These are phyloP conservation scores for Itoplectis maculator DNA, from an alignment of 2,888 invertebrate species.

Conservation along the genomic window DNA sequence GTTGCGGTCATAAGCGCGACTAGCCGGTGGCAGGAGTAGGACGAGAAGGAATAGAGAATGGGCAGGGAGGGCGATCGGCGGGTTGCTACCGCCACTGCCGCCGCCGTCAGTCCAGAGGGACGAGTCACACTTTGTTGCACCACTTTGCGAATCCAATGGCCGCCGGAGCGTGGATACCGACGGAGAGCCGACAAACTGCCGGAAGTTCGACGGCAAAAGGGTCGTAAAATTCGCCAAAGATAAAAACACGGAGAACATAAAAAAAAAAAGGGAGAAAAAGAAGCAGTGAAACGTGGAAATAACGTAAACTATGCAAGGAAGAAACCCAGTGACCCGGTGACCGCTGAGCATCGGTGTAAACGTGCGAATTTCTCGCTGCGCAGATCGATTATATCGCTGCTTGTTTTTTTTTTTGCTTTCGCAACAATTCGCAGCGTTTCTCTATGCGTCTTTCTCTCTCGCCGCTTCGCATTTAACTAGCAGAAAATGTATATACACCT, in stretches of 20 bases:
- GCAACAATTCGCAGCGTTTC: background rate
- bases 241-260: background rate
- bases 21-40: conserved; percentile 15
- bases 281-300: background rate
- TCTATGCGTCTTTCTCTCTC: background rate
- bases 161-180: conserved; percentile 8
- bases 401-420: conserved; percentile 4
- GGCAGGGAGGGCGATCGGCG: conserved; percentile 2
- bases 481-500: no score
- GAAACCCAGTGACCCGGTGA: conserved; percentile 11
- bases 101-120: conserved; percentile 17
- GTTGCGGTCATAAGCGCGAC: conserved; percentile 47
- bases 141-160: conserved; percentile 63
- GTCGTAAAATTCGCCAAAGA: conserved; percentile 2
- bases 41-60: background rate
- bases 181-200: conserved; percentile 16
- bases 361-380: background rate
- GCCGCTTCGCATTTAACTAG: background rate
- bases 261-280: conserved; percentile 29
- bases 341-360: conserved; percentile 3
- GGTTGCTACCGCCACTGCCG: background rate
- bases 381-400: background rate
- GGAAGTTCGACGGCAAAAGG: conserved; percentile 40
- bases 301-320: background rate
- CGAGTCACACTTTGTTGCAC: conserved; percentile 63